phyloP scores from a whole-genome alignment of 1,140 invertebrate genomes.

The Cherax destructor region DNA sequence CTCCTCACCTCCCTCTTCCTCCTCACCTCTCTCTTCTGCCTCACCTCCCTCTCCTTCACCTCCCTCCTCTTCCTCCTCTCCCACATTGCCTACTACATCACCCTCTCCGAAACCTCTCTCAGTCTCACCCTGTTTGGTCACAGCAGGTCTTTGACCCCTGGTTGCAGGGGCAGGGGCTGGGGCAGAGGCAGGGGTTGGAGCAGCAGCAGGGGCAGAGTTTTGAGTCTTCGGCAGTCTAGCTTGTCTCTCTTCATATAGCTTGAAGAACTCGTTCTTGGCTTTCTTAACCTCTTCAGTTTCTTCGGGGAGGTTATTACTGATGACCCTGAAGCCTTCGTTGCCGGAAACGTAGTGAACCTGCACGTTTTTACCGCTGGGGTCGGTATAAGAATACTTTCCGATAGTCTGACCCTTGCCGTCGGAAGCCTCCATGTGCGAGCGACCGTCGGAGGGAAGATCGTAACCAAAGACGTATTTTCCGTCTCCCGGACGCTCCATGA shows the following conservation, averaged over 20 bases:
- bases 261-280: constrained; percentile 35
- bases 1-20: background rate
- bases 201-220: background rate
- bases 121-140: background rate
- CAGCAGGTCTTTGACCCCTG: no score
- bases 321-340: constrained; percentile 60
- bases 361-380: constrained; percentile 61
- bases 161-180: background rate
- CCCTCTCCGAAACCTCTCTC: background rate
- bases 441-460: constrained; percentile 21
- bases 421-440: constrained; percentile 60
- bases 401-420: constrained; percentile 68
- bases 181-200: no score
- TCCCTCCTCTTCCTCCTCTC: background rate
- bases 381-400: constrained; percentile 67
- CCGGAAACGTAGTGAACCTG: constrained; percentile 69
- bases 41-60: background rate
- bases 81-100: background rate
- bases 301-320: constrained; percentile 70
- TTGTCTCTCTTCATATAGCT: constrained; percentile 30
- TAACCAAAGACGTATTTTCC: constrained; percentile 64
- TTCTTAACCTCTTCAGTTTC: constrained; percentile 62
- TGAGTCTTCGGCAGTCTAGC: background rate
- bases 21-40: background rate
- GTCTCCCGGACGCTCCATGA: constrained; percentile 62